phyloP scores from a whole-genome alignment of 2,888 invertebrate species.

The Prosapia bicincta region DNA sequence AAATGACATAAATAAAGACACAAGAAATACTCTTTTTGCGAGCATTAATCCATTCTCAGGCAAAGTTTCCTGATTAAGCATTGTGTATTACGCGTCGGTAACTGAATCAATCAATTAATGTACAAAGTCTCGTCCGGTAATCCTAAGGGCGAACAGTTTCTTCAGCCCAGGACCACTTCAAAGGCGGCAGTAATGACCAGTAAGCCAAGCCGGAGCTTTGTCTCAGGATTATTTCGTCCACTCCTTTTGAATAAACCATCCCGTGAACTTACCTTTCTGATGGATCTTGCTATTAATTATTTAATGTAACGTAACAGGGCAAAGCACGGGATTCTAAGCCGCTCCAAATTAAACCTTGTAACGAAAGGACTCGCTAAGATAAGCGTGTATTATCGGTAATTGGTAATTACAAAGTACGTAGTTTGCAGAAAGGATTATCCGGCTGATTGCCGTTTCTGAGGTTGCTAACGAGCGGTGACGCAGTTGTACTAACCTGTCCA shows the following conservation, averaged over 20 bases:
- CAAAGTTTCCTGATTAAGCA: not conserved
- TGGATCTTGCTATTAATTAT: not conserved
- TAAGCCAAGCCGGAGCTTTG: not conserved
- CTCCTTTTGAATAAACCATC: not conserved
- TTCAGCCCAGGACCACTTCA: not conserved
- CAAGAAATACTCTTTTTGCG: no score
- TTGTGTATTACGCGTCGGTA: not conserved
- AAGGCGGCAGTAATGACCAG: not conserved
- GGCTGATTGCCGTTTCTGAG: no score
- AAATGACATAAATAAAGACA: no score
- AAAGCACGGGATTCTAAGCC: not conserved
- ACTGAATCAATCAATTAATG: not conserved
- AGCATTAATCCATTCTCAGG: not conserved
- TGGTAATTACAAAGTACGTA: not conserved
- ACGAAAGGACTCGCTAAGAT: not conserved
- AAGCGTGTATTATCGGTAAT: not conserved
- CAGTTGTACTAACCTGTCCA: no score
- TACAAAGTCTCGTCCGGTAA: not conserved
- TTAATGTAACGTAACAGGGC: not conserved
- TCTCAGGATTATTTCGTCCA: not conserved
- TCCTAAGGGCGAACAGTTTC: not conserved
- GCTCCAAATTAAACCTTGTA: not conserved
- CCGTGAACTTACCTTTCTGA: not conserved
- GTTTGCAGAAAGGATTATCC: not conserved
- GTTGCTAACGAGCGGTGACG: no score